Base-by-base conservation (phyloP, 2,797 vertebrate genomes). In the Fundulus diaphanus region DNA sequence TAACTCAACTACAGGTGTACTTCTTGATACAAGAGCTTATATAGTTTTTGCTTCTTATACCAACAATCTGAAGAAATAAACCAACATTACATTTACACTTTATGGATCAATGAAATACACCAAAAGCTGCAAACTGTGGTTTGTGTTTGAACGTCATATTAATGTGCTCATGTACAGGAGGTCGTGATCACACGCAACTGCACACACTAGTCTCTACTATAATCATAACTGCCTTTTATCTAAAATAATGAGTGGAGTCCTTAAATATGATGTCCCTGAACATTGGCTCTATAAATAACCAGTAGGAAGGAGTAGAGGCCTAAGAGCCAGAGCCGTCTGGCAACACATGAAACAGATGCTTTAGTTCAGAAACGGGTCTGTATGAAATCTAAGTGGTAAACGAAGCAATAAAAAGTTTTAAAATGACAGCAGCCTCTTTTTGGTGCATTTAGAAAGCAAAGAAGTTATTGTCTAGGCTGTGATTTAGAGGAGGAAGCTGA, bases 331-430 rank as follows among this genome's bases (percentile, higher is more conserved):
- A 72, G 65, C 3, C 0, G 8, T 37, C 44, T 80, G 82, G 84
- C 67, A 74, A 35, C 35, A 18, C 56, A 88, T 83, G 57, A 85
- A 79, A 80, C 61, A 46, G 48, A 70, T 77, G 54, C 5, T 59
- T 74, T 42, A 33, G 67, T 81, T 46, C 15, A 79, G 11, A 72
- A 73, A 78, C 56, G 61, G 56, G 67, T 59, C 68, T 0, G 11
- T 35, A 76, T 57, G 66, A 79, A 78, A 78, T 73, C 79, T 44
- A 68, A 76, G 65, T 72, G 56, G 48, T 72, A 88, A 73, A 59
- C 13, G 7, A 81, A 78, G 82, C n/a, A 76, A 5, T 54, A 74
- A 80, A 24, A 70, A 1, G 42, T 82, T 77, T 72, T 37, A 66
- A 70, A 83, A 85, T 61, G 57, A 82, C 61, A 68, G 66, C 52